Conservation (phyloP, 2,888 invertebrate species). For the Brachylomia viminalis region DNA sequence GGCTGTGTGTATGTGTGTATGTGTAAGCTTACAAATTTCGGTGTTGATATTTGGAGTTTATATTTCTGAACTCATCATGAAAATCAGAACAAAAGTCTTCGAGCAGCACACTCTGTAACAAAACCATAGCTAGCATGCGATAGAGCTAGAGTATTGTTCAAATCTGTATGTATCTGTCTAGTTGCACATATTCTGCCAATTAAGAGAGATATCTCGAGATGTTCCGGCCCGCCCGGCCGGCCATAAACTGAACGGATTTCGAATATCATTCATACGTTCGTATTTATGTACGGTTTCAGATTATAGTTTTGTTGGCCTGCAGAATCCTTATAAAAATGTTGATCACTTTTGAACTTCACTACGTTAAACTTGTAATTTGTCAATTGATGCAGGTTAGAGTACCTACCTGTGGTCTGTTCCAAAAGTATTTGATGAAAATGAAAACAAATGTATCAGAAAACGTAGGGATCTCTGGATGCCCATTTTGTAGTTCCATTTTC, state of each 20-base stretch:
- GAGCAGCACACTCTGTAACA: neutral
- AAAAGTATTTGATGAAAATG: neutral
- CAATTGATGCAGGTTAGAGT: neutral
- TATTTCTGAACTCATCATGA: neutral
- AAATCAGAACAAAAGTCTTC: neutral
- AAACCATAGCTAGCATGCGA: neutral
- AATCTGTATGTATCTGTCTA: neutral
- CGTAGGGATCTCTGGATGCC: neutral
- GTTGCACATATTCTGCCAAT: conserved; percentile 42
- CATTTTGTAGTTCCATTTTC: neutral
- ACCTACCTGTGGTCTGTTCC: neutral
- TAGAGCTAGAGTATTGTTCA: neutral
- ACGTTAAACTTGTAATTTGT: neutral
- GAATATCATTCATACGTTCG: conserved; percentile 1
- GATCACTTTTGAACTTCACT: neutral
- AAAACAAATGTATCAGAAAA: neutral
- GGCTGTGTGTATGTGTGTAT: too few relatives aligned
- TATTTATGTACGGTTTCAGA: conserved; percentile 1
- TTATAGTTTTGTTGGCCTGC: neutral
- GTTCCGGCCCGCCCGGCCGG: neutral
- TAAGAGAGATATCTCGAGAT: conserved; percentile 17
- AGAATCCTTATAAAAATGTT: neutral
- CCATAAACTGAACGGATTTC: neutral
- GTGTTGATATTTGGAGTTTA: neutral
- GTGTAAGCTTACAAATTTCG: neutral